Evolutionary conservation across 2,888 invertebrate genomes (phyloP).

Genomic region (Meganola albula): DNA sequence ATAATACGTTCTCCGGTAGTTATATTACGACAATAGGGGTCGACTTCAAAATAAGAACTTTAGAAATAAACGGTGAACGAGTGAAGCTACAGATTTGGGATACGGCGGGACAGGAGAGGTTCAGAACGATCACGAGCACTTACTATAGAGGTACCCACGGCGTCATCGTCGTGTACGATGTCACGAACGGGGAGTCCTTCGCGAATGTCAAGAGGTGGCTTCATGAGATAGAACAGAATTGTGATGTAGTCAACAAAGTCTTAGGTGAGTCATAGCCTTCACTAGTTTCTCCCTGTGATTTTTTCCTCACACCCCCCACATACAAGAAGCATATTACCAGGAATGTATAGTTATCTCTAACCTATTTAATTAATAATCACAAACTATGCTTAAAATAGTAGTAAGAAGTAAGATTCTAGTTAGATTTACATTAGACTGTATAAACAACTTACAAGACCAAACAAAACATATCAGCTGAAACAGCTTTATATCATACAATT

Average conservation of each 20-base stretch:
- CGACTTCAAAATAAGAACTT: slow-evolving; percentile 99
- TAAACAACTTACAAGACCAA: no score
- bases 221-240: slow-evolving; percentile 99
- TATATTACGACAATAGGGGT: slow-evolving; percentile 99
- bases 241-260: slow-evolving; percentile 99
- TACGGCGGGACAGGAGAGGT: slow-evolving; percentile 97
- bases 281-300: neutral
- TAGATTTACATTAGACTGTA: no score
- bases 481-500: no score
- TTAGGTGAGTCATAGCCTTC: slow-evolving; percentile 86
- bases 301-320: no score
- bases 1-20: slow-evolving; percentile 98
- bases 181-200: slow-evolving; percentile 98
- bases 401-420: no score
- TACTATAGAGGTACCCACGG: slow-evolving; percentile 99
- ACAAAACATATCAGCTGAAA: no score
- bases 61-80: slow-evolving; percentile 92
- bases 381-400: no score
- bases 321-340: no score
- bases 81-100: slow-evolving; percentile 99
- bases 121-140: slow-evolving; percentile 99
- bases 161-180: slow-evolving; percentile 99
- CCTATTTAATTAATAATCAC: no score
- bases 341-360: no score
- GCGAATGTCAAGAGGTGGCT: slow-evolving; percentile 99